Percentiles rank a stretch among this genome's conserved stretches.
phyloP scores from a whole-genome alignment of 2,797 vertebrate genomes.

The Salarias fasciatus region DNA sequence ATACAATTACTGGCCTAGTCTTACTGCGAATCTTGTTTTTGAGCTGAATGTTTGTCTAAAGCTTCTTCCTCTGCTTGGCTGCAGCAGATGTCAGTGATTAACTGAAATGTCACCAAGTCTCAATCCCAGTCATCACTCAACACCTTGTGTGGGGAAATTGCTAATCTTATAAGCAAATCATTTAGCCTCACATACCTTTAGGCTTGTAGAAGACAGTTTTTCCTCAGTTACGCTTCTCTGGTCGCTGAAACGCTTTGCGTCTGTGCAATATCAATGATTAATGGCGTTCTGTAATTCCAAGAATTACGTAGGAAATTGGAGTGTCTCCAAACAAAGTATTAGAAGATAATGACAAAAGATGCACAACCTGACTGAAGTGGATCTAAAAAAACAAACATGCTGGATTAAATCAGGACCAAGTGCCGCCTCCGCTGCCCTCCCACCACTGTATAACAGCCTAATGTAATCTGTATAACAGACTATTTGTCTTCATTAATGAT shows the following conservation, averaged over 20 bases:
- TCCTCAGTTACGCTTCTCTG: constrained; percentile 17
- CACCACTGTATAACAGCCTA: constrained; percentile 38
- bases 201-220: constrained; percentile 24
- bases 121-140: constrained; percentile 17
- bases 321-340: constrained; percentile 56
- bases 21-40: too few relatives aligned
- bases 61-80: neutral
- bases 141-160: constrained; percentile 1
- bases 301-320: constrained; percentile 58
- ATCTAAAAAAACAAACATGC: constrained; percentile 2
- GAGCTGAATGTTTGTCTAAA: too few relatives aligned
- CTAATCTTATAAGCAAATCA: constrained; percentile 28
- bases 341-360: constrained; percentile 57
- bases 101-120: constrained; percentile 2
- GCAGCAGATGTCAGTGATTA: constrained; percentile 15
- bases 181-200: constrained; percentile 1
- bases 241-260: constrained; percentile 26
- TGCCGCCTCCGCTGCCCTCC: constrained; percentile 18
- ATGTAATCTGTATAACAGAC: constrained; percentile 59
- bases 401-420: constrained; percentile 29
- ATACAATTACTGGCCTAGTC: too few relatives aligned
- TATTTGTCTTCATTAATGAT: constrained; percentile 75
- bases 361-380: constrained; percentile 35
- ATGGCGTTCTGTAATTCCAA: constrained; percentile 43
- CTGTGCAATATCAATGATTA: constrained; percentile 57